Evolutionary conservation across 2,113 vertebrate genomes (phyloP).

Genomic region (Tachysurus fulvidraco): DNA sequence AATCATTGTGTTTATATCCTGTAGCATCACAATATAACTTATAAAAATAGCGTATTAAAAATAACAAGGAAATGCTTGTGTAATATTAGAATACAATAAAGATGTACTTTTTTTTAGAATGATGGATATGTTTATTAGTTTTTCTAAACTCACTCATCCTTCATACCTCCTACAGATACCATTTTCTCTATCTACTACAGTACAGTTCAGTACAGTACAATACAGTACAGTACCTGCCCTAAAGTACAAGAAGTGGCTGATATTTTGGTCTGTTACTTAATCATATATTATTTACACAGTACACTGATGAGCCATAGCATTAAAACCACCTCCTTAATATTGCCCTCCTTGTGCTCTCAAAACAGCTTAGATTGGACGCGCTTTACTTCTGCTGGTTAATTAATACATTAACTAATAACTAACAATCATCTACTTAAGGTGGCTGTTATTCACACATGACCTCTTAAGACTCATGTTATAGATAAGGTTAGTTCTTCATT

Average conservation of each 20-base stretch:
- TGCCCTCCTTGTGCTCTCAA: no score
- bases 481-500: no score
- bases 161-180: not conserved
- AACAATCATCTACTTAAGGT: no score
- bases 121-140: not conserved
- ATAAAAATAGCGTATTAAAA: not conserved
- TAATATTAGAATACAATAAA: not conserved
- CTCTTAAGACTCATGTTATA: no score
- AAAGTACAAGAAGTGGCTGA: not conserved
- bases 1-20: slow-evolving; percentile 2
- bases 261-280: not conserved
- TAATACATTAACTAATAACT: no score
- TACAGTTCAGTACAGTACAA: not conserved
- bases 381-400: no score
- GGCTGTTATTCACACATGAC: no score
- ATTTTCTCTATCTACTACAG: not conserved
- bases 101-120: not conserved
- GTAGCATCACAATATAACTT: not conserved
- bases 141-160: not conserved
- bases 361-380: no score
- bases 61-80: not conserved
- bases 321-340: no score
- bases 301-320: no score
- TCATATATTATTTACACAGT: not conserved
- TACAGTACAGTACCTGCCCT: not conserved